Percentiles rank a stretch among this genome's conserved stretches.
Evolutionary conservation across 2,113 vertebrate genomes (phyloP).

Genomic region (Phoenicopterus ruber): DNA sequence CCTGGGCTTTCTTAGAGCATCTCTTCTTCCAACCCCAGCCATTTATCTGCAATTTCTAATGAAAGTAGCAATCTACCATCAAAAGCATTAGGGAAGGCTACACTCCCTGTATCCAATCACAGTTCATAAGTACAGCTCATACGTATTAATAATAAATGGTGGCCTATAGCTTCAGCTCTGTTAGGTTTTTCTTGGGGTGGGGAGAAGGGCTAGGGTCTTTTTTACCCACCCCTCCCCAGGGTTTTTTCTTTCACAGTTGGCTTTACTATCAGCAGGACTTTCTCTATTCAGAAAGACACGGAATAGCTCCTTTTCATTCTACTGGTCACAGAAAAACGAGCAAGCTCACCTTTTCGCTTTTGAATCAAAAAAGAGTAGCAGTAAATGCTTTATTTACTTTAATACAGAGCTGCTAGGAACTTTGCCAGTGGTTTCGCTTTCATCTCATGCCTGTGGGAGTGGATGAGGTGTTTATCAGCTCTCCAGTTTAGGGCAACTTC

Average conservation of each 20-base stretch:
- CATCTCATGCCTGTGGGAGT: neutral
- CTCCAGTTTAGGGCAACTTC: neutral
- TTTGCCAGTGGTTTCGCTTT: neutral
- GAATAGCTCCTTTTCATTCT: neutral
- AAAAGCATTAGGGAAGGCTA: neutral
- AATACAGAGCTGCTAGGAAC: neutral
- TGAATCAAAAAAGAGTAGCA: neutral
- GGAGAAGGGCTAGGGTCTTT: neutral
- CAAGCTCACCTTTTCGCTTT: neutral
- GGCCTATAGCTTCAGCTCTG: neutral
- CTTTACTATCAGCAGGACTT: neutral
- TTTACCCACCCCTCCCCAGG: no score
- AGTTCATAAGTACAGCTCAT: neutral
- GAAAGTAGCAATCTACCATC: neutral
- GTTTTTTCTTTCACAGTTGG: neutral
- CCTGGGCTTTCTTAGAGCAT: neutral
- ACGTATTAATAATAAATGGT: neutral
- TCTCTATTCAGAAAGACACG: neutral
- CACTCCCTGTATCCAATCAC: neutral
- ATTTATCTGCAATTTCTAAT: neutral
- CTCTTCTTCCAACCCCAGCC: neutral
- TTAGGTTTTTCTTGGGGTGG: neutral
- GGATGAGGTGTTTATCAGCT: neutral
- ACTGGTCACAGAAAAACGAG: neutral
- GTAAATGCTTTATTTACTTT: neutral